Evolutionary conservation across 2,113 vertebrate species (phyloP).

Genomic region (Cyphomyrus plagiostoma): DNA sequence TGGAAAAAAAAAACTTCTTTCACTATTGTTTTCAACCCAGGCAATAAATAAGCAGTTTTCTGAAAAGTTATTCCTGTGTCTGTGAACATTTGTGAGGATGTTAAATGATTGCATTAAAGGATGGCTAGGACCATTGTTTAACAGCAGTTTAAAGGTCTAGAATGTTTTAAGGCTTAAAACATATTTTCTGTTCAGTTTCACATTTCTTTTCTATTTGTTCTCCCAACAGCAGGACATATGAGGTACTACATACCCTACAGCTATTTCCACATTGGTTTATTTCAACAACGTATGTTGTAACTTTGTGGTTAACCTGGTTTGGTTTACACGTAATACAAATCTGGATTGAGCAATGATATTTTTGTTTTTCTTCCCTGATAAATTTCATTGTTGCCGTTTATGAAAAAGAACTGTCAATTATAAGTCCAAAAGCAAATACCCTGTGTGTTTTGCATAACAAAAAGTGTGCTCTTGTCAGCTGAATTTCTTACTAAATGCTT

Average conservation of each 20-base stretch:
- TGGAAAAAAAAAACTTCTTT: background rate
- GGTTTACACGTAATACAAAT: background rate
- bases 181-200: background rate
- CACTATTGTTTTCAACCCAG: background rate
- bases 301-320: background rate
- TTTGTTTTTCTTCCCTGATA: background rate
- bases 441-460: background rate
- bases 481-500: background rate
- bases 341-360: background rate
- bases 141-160: background rate
- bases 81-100: background rate
- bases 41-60: conserved; percentile 7
- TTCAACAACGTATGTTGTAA: background rate
- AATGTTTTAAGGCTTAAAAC: background rate
- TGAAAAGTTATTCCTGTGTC: background rate
- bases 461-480: background rate
- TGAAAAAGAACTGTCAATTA: background rate
- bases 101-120: background rate
- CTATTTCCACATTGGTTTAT: background rate
- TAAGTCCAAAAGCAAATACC: background rate
- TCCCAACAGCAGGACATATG: background rate
- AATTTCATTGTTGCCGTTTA: background rate
- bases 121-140: background rate
- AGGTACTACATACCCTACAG: background rate
- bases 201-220: background rate